Base-by-base conservation (phyloP, 92 coral and sea anemone species). In the Bergia puertoricense region DNA sequence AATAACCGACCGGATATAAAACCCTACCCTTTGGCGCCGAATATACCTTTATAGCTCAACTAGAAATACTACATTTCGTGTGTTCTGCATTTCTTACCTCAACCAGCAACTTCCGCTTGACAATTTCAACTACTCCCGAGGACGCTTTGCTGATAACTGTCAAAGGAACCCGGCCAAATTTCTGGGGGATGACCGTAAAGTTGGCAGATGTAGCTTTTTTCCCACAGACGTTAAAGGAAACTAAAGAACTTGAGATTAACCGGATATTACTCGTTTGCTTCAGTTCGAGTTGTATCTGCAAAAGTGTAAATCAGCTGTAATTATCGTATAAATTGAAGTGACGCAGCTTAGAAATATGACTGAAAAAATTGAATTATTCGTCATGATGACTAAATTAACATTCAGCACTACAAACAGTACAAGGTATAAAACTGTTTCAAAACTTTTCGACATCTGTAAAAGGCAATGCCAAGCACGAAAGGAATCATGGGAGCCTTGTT, bases 81-180 rank as follows among this genome's bases (percentile, higher is more conserved):
- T 48, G 4, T 48, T 57, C 67, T 57, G 69, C 5, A n/a, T 10
- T 37, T 6, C 62, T 7, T 44, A 88, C 90, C 86, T 88, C 90
- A 36, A 88, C 90, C 86, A 88, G 67, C 40, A 88, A 41, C 51
- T 68, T 88, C 51, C 90, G 86, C 41, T 56, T 79, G 11, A 88
- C 90, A 16, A 86, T 85, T 71, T 88, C 90, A 67, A 77, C 79
- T 22, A 73, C 86, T 75, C 59, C 83, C 16, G 71, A 67, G 1
- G 80, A 40, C 16, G 86, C 56, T 22, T 22, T 88, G 74, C 23
- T 77, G 57, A 9, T 88, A 10, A 88, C 90, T 48, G 79, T 88
- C 11, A 88, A 40, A 41, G 90, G 65, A 23, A 88, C 83, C 23
- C 62, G 48, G 45, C 90, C 90, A 68, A 88, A 71, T 48, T 69